A percentile compares a stretch with the other conserved stretches of the same genome.
Evolutionary conservation across 2,888 invertebrate genomes (phyloP).

Genomic region (Hedya salicella): DNA sequence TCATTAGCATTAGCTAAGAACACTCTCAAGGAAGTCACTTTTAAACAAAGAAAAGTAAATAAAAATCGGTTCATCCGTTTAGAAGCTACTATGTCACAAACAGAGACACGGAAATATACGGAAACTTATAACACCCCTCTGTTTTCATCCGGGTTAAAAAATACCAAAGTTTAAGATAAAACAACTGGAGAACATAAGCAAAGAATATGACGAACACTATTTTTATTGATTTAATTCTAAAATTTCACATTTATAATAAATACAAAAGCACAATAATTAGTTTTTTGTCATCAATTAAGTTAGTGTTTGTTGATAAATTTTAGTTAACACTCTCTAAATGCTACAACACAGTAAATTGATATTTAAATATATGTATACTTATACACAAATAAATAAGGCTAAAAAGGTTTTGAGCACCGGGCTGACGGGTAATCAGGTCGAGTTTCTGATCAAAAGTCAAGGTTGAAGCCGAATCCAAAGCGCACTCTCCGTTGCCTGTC

Average conservation of each 20-base stretch:
- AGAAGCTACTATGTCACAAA: no score
- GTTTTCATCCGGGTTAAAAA: no score
- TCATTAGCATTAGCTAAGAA: no score
- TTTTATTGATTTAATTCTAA: slow-evolving; percentile 39
- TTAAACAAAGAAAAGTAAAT: no score
- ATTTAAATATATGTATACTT: slow-evolving; percentile 84
- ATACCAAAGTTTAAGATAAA: no score
- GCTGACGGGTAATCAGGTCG: slow-evolving; percentile 50
- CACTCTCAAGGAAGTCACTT: no score
- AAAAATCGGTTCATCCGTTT: no score
- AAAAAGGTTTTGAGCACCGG: slow-evolving; percentile 60
- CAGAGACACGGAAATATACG: no score
- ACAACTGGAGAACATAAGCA: background rate
- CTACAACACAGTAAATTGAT: slow-evolving; percentile 67
- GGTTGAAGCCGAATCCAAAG: slow-evolving; percentile 74
- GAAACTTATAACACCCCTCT: no score
- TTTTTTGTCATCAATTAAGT: background rate
- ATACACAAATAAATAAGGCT: slow-evolving; percentile 79
- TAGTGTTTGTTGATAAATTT: slow-evolving; percentile 46
- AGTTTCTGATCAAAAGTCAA: slow-evolving; percentile 67
- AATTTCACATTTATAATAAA: slow-evolving; percentile 31
- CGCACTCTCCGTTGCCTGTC: slow-evolving; percentile 72
- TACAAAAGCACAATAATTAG: slow-evolving; percentile 13
- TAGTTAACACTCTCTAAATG: slow-evolving; percentile 66
- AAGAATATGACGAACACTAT: slow-evolving; percentile 22